Base-by-base conservation (phyloP, 2,888 invertebrate species). In the Synergus umbraculus region DNA sequence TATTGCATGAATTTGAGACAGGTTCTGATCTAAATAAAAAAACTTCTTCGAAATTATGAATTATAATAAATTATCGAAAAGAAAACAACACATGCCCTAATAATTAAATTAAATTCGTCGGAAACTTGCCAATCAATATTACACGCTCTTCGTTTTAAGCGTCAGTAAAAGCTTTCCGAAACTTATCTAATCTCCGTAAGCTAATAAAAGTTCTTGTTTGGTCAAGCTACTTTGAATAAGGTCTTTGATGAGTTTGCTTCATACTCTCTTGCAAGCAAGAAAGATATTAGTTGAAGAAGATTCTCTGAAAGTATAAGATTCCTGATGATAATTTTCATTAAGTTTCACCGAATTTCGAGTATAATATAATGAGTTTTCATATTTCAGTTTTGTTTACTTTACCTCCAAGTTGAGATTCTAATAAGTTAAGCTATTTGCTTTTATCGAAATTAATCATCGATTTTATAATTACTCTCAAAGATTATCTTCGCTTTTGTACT, bases 191-290 rank as follows among this genome's bases (percentile, higher is more conserved):
- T 69, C 22, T 54, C 29, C 69, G 37, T 73, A 54, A 73, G 54
- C 49, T 73, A 10, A 73, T 37, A 15, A 73, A 73, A 73, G 49
- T 73, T 73, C 29, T n/a, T 54, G 54, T 73, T 73, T 73, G 54
- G 69, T 54, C 54, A 73, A 73, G 69, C 69, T 54, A 73, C 49
- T 29, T 73, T 54, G 49, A 73, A 73, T 22, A 54, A 73, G 54
- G 37, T 37, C 29, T 73, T 73, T 73, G 54, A 73, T 73, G 46
- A 73, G 69, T 73, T 73, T 37, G 13, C 37, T 73, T 73, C 54
- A 73, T 54, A 54, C 69, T 73, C 29, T 69, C 22, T 29, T 37
- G 37, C 69, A 73, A 54, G 37, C 69, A 73, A 22, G 15, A 73
- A 22, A 46, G 49, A 37, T 54, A 29, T 73, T 73, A 15, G 37